Evolutionary conservation across 2,113 vertebrate species (phyloP), one percentile per base, ranked within the genome.

Genomic region (Geococcyx californianus): DNA sequence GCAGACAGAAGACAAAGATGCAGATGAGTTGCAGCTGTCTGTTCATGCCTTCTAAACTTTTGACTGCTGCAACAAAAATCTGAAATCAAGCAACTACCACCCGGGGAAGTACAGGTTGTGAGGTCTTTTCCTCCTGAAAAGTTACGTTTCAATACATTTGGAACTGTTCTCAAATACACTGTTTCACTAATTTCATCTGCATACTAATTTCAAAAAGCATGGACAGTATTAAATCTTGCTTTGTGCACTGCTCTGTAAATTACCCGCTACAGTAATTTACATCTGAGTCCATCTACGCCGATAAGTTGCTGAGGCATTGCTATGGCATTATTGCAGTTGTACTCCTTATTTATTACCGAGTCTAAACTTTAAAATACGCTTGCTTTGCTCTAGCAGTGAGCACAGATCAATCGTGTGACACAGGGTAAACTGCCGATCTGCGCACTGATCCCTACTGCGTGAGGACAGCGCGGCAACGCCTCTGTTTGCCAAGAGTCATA

Each of bases 301-400:
- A 33, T 62, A 72, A 77, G 55, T 33, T 88, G 63, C 59, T 67
- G 52, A 92, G 55, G 72, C 68, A 94, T 29, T 83, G 36, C 59
- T 81, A 13, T 69, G 75, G 67, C 58, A 90, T 85, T 90, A 85
- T 8, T 83, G 70, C 72, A 40, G 38, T 51, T 76, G 34, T 92
- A 8, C 55, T 84, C 25, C 40, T 85, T 79, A 94, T 97, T 94
- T 88, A 90, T 93, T 79, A 84, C 44, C 44, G 28, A 85, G 85
- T 83, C 36, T 64, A 44, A 67, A 90, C 33, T 49, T 83, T 86
- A 88, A 93, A 97, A 93, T 84, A 97, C 63, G 72, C 67, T 75
- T 80, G 51, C 64, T 93, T 93, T 80, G 63, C 88, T 80, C 44
- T 54, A 47, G 45, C 52, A 80, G 31, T 93, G 80, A 88, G 45